A percentile compares a stretch with the other conserved stretches of the same genome.
Conservation (phyloP, 1,140 invertebrate species). For the Lepidurus couesii region DNA sequence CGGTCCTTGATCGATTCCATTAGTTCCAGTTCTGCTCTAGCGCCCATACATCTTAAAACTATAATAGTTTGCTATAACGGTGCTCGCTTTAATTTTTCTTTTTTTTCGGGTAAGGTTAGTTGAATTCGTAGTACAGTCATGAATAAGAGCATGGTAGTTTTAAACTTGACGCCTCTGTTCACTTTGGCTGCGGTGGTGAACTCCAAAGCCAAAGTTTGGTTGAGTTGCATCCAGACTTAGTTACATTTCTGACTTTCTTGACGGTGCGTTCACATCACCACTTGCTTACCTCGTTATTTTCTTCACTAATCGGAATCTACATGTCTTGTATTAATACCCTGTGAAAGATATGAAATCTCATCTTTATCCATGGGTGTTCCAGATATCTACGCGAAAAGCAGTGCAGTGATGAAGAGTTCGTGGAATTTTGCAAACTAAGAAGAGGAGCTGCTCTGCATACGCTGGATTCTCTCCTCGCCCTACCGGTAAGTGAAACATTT, state of each 20-base stretch:
- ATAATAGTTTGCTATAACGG: background rate
- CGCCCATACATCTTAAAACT: background rate
- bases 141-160: background rate
- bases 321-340: no score
- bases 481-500: slow-evolving; percentile 46
- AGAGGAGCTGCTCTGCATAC: slow-evolving; percentile 46
- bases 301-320: no score
- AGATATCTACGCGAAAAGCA: slow-evolving; percentile 42
- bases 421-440: slow-evolving; percentile 45
- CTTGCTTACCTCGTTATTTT: background rate
- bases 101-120: background rate
- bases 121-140: background rate
- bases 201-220: background rate
- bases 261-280: background rate
- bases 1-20: slow-evolving; percentile 15
- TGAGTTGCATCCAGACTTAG: background rate
- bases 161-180: background rate
- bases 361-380: background rate
- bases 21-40: slow-evolving; percentile 9
- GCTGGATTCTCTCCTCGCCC: slow-evolving; percentile 43
- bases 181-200: background rate
- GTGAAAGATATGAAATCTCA: background rate
- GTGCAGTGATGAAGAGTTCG: slow-evolving; percentile 47
- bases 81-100: background rate
- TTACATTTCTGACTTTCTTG: background rate